These are phyloP conservation scores for Cathartes aura DNA, from an alignment of 2,113 vertebrate species.

Conservation along the genomic window DNA sequence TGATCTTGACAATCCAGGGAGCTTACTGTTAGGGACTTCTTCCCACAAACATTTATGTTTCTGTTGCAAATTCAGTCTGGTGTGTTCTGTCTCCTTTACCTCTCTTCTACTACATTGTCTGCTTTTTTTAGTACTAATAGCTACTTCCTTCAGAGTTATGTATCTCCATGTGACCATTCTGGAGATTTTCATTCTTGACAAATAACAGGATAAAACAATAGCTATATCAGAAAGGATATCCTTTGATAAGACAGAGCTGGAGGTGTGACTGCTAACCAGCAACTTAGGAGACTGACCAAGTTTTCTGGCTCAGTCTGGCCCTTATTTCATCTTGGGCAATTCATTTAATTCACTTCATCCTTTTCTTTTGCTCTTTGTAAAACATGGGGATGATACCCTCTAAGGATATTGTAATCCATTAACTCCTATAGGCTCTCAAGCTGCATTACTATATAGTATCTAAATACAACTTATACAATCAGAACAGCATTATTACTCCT, in stretches of 20 bases:
- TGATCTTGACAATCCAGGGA: neutral
- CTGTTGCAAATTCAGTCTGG: neutral
- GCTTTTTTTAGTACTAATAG: neutral
- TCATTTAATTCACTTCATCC: neutral
- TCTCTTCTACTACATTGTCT: neutral
- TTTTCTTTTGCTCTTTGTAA: neutral
- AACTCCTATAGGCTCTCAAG: neutral
- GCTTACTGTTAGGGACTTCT: neutral
- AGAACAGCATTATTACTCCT: neutral
- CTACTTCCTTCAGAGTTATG: neutral
- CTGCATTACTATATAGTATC: neutral
- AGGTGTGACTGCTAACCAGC: neutral
- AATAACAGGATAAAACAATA: neutral
- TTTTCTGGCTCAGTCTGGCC: neutral
- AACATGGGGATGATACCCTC: neutral
- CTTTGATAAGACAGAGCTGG: neutral
- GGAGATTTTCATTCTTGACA: neutral
- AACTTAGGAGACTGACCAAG: neutral
- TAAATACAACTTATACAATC: neutral
- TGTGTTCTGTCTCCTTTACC: neutral
- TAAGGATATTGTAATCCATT: neutral
- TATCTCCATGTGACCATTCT: neutral
- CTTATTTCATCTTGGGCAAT: neutral
- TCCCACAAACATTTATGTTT: neutral
- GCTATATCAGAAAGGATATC: neutral